Conservation (phyloP, 2,113 vertebrate genomes). For the Istiophorus platypterus region DNA sequence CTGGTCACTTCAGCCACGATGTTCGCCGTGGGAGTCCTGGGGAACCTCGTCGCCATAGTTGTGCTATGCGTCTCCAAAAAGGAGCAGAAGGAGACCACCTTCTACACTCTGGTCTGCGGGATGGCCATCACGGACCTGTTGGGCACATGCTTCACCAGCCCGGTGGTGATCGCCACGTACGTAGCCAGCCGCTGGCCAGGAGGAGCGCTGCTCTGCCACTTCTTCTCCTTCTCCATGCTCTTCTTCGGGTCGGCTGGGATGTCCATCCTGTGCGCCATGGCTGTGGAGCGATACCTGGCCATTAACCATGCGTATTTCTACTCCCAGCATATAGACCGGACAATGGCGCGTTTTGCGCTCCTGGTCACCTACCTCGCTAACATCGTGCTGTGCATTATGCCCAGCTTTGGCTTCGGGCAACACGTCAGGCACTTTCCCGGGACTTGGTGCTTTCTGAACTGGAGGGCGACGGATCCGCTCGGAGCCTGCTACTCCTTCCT, state of each 20-base stretch:
- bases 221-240: slow-evolving; percentile 89
- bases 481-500: slow-evolving; percentile 84
- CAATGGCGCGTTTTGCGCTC: slow-evolving; percentile 82
- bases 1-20: slow-evolving; percentile 84
- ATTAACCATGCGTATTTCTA: slow-evolving; percentile 88
- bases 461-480: slow-evolving; percentile 80
- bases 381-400: slow-evolving; percentile 82
- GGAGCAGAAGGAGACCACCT: slow-evolving; percentile 87
- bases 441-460: slow-evolving; percentile 87
- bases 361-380: slow-evolving; percentile 80
- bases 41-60: slow-evolving; percentile 86
- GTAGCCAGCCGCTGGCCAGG: slow-evolving; percentile 84
- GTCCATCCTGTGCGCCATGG: slow-evolving; percentile 88
- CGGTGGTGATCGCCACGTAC: slow-evolving; percentile 87
- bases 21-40: slow-evolving; percentile 86
- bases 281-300: slow-evolving; percentile 86
- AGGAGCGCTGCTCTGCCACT: slow-evolving; percentile 83
- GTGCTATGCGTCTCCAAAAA: slow-evolving; percentile 85
- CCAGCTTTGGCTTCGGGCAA: slow-evolving; percentile 84
- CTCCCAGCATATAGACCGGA: slow-evolving; percentile 83
- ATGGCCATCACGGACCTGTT: slow-evolving; percentile 88
- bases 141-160: slow-evolving; percentile 88
- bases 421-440: slow-evolving; percentile 84
- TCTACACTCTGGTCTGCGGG: slow-evolving; percentile 87
- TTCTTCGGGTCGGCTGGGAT: slow-evolving; percentile 87